phyloP scores from a whole-genome alignment of 1,140 invertebrate genomes.

The Bilobella aurantiaca region DNA sequence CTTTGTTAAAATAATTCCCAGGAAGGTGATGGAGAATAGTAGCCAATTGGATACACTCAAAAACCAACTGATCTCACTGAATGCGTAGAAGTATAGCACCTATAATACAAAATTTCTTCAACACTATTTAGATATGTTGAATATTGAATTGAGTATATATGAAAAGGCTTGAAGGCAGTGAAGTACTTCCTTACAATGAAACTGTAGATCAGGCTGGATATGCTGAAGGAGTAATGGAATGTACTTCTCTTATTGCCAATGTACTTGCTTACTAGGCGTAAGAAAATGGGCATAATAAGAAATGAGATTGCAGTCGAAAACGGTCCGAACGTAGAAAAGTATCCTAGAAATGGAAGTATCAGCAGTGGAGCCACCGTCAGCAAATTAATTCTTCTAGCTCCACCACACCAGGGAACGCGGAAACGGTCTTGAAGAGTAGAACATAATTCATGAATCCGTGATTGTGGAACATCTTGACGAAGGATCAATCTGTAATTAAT shows the following conservation, averaged over 20 bases:
- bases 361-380: conserved; percentile 54
- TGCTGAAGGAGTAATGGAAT: conserved; percentile 18
- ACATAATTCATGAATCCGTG: conserved; percentile 13
- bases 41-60: conserved; percentile 24
- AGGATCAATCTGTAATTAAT: conserved; percentile 12
- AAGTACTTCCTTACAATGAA: conserved; percentile 36
- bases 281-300: conserved; percentile 48
- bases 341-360: conserved; percentile 49
- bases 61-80: conserved; percentile 8
- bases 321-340: conserved; percentile 50
- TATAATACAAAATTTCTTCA: conserved; percentile 39
- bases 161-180: too few species aligned
- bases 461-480: conserved; percentile 8
- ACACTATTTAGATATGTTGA: too few species aligned
- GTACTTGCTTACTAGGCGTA: conserved; percentile 47
- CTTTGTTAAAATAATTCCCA: conserved; percentile 19
- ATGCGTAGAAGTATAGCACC: neutral
- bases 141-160: too few species aligned
- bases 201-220: conserved; percentile 48
- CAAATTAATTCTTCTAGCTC: conserved; percentile 46
- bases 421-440: conserved; percentile 43
- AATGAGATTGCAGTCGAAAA: conserved; percentile 50
- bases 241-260: neutral
- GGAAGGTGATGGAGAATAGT: conserved; percentile 32
- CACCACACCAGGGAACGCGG: conserved; percentile 46